Conservation (phyloP, 2,113 vertebrate species). For the Campylorhamphus procurvoides region DNA sequence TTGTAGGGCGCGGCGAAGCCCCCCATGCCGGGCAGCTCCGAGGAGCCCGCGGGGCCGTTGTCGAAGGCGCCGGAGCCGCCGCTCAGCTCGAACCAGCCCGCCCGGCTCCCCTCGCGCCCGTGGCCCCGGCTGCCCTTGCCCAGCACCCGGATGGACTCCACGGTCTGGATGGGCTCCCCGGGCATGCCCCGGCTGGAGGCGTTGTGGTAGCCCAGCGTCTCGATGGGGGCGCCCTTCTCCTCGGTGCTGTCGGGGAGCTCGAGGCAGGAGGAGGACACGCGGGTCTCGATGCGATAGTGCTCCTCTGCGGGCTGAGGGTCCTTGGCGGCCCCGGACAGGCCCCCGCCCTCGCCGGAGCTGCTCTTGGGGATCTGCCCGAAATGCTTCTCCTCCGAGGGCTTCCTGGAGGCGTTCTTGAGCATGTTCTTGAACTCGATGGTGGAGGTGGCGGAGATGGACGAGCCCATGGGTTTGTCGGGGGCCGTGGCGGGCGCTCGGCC, state of each 20-base stretch:
- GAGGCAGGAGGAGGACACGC: constrained; percentile 84
- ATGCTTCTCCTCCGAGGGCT: constrained; percentile 78
- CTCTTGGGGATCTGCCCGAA: constrained; percentile 69
- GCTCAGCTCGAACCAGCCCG: constrained; percentile 78
- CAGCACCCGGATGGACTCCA: constrained; percentile 90
- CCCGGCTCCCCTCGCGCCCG: constrained; percentile 76
- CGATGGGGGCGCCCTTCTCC: constrained; percentile 88
- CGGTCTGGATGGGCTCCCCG: constrained; percentile 93
- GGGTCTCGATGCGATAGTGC: constrained; percentile 92
- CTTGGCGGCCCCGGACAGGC: constrained; percentile 3
- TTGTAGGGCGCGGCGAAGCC: constrained; percentile 76
- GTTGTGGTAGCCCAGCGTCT: constrained; percentile 85
- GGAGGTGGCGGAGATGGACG: constrained; percentile 77
- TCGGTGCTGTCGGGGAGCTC: constrained; percentile 80
- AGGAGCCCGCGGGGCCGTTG: constrained; percentile 71
- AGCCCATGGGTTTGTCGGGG: constrained; percentile 69
- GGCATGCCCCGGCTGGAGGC: constrained; percentile 79
- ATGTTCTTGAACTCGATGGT: constrained; percentile 85
- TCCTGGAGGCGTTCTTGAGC: constrained; percentile 83
- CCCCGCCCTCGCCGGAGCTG: constrained; percentile 8
- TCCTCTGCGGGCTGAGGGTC: constrained; percentile 72
- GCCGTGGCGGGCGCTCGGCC: not conserved
- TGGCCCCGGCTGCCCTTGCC: constrained; percentile 83
- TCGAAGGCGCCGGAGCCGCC: constrained; percentile 64
- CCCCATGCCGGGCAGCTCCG: constrained; percentile 70